Evolutionary conservation across 2,888 invertebrate genomes (phyloP).

Genomic region (Agrochola lota): DNA sequence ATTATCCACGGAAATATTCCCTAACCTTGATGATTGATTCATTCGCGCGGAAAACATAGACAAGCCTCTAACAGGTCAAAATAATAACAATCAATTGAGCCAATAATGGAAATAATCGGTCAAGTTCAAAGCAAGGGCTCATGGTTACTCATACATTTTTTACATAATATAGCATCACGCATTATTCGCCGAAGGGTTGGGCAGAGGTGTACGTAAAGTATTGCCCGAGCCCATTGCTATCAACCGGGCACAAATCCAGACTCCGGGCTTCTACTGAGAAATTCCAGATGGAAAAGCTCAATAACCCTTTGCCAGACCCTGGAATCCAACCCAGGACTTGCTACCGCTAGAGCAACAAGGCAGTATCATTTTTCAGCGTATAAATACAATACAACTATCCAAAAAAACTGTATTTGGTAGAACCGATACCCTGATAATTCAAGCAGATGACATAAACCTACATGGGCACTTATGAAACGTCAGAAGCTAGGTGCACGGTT

Average conservation of each 20-base stretch:
- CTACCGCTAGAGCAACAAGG: not conserved
- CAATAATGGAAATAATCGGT: constrained; percentile 34
- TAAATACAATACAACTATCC: not conserved
- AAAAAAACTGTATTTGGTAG: not conserved
- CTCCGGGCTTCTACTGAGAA: not conserved
- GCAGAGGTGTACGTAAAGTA: too few species aligned
- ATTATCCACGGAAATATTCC: constrained; percentile 13
- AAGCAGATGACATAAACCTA: too few species aligned
- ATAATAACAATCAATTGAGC: constrained; percentile 43
- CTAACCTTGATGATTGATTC: constrained; percentile 15
- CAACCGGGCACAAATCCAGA: not conserved
- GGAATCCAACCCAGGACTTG: not conserved
- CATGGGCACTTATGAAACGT: too few species aligned
- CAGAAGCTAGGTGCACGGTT: too few species aligned
- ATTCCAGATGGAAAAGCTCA: not conserved
- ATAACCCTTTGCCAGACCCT: too few species aligned
- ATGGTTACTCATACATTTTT: not conserved
- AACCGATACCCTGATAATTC: not conserved
- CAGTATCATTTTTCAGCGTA: not conserved
- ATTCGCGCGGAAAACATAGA: constrained; percentile 20
- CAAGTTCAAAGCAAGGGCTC: constrained; percentile 49
- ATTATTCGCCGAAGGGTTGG: not conserved
- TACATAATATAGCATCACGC: not conserved
- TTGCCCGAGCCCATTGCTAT: not conserved
- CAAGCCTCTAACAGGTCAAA: constrained; percentile 33